Evolutionary conservation across 2,797 vertebrate species (phyloP), one percentile per base, ranked within the genome.

Genomic region (Champsocephalus esox): DNA sequence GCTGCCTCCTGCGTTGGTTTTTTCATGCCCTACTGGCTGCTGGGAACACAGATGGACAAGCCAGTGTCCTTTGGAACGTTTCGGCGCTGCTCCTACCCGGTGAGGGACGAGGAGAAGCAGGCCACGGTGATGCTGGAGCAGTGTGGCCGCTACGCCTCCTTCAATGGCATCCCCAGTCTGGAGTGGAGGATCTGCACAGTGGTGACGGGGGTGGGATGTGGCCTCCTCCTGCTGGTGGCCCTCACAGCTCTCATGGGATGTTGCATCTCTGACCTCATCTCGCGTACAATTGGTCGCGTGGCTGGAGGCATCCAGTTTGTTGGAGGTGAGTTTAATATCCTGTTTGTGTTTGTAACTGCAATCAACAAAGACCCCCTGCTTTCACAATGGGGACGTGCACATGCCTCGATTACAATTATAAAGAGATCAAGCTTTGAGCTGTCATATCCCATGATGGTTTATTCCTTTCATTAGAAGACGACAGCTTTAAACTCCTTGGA

Each of bases 21-120:
- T 93, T 99, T 99, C 87, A 99, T 99, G 98, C 98, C 98, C 63
- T 99, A 99, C 93, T 99, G 98, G 98, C 96, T 99, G 66, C 92
- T 98, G 92, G 97, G 97, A 2, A 95, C 95, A 9, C 97, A 98
- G 92, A 95, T 99, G 95, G 97, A 97, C 90, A 99, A 97, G 85
- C 94, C 97, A 0, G 98, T 99, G 88, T 98, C 97, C 55, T 99
- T 99, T 0, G 97, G 98, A 70, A 98, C 98, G 16, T 99, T 99
- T 78, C 96, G 98, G 9, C 96, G 98, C 60, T 99, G 98, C 91
- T 98, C 98, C 0, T 99, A 99, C 81, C 98, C 98, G 0, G 96
- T 99, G 66, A 94, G 96, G 56, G 98, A 99, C 0, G 97, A 99
- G 88, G 96, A 90, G 83, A 94, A 92, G 38, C 97, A 98, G 91